Evolutionary conservation across 2,113 vertebrate species (phyloP).

Genomic region (Nothobranchius kuhntae): DNA sequence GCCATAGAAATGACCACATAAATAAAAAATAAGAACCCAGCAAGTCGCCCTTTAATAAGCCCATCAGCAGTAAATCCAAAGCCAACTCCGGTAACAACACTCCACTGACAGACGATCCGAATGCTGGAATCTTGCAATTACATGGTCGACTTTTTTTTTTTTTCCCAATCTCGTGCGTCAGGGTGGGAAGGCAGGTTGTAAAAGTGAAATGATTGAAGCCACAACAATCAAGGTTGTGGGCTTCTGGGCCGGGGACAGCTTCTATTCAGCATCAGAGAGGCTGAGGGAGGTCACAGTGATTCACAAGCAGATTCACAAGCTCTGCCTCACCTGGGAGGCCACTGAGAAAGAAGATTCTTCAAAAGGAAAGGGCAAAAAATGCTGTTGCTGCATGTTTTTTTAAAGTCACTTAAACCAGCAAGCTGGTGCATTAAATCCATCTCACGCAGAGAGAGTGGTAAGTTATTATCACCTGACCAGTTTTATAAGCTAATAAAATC

Average conservation of each 20-base stretch:
- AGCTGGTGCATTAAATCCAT: conserved; percentile 27
- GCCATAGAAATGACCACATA: conserved; percentile 35
- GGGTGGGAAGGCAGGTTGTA: conserved; percentile 41
- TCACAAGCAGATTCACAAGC: conserved; percentile 33
- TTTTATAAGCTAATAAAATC: conserved; percentile 41
- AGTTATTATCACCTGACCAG: conserved; percentile 26
- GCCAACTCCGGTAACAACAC: conserved; percentile 35
- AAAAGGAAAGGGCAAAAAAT: conserved; percentile 19
- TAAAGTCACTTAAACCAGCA: conserved; percentile 34
- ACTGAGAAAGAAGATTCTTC: conserved; percentile 7
- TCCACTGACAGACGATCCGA: conserved; percentile 30
- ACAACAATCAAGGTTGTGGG: conserved; percentile 53
- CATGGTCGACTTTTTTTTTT: conserved; percentile 55
- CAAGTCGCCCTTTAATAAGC: conserved; percentile 60
- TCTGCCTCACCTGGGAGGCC: conserved; percentile 34
- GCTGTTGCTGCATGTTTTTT: conserved; percentile 17
- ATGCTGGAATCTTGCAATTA: conserved; percentile 47
- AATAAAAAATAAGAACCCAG: conserved; percentile 39
- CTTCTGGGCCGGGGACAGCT: conserved; percentile 42
- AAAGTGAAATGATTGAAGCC: conserved; percentile 69
- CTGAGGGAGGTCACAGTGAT: conserved; percentile 45
- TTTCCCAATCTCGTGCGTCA: conserved; percentile 47
- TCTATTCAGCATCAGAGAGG: conserved; percentile 26
- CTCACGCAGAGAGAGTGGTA: background rate
- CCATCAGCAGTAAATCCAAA: conserved; percentile 61